Percentiles rank a stretch among this genome's conserved stretches.
phyloP scores from a whole-genome alignment of 2,797 vertebrate genomes.

The Typhlichthys eigenmanni region DNA sequence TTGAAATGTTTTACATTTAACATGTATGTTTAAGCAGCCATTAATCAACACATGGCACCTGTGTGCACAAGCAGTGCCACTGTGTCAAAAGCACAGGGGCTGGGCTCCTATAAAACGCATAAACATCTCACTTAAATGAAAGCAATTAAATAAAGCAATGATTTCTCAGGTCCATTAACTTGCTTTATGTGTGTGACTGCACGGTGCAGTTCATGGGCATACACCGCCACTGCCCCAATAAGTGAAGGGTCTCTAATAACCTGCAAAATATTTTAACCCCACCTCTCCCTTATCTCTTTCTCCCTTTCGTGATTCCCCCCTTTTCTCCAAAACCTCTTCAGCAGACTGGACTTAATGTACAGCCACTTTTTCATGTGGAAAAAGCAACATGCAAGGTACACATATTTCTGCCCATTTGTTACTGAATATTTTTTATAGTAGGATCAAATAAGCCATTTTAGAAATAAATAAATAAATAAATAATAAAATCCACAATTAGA shows the following conservation, averaged over 20 bases:
- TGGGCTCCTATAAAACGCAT: conserved; percentile 46
- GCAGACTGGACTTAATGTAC: too few relatives aligned
- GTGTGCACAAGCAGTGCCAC: conserved; percentile 42
- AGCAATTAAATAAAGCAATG: conserved; percentile 56
- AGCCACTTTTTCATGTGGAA: too few relatives aligned
- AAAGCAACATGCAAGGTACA: too few relatives aligned
- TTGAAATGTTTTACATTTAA: conserved; percentile 63
- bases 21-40: conserved; percentile 66
- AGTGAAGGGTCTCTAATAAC: conserved; percentile 29
- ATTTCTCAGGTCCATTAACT: conserved; percentile 46
- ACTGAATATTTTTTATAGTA: too few relatives aligned
- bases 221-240: conserved; percentile 18
- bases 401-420: too few relatives aligned
- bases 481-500: too few relatives aligned
- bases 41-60: conserved; percentile 71
- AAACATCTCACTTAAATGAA: conserved; percentile 63
- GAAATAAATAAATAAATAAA: too few relatives aligned
- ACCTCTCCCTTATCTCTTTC: neutral
- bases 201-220: neutral
- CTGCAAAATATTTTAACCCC: neutral
- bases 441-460: too few relatives aligned
- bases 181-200: conserved; percentile 21
- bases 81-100: conserved; percentile 45
- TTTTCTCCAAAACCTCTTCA: too few relatives aligned
- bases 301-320: neutral